These are phyloP conservation scores for Itoplectis maculator DNA, from an alignment of 2,888 invertebrate genomes.

Conservation along the genomic window DNA sequence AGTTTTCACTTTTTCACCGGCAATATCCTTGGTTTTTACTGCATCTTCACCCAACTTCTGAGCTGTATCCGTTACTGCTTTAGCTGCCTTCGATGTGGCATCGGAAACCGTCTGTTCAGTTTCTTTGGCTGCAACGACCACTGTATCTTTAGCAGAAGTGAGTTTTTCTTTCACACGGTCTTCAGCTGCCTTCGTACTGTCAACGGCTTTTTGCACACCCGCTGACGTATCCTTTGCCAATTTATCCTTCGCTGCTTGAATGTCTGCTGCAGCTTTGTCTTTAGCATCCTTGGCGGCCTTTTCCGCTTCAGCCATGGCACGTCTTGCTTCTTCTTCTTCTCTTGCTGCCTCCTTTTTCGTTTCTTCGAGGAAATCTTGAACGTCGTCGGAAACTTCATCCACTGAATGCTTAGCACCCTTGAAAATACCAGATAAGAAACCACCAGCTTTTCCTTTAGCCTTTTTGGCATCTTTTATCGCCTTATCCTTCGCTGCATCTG, in stretches of 20 bases:
- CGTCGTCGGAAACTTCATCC: slow-evolving; percentile 72
- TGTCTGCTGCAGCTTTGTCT: slow-evolving; percentile 76
- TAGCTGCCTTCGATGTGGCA: slow-evolving; percentile 24
- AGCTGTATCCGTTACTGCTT: slow-evolving; percentile 57
- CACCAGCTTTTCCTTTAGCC: slow-evolving; percentile 61
- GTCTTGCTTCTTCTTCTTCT: slow-evolving; percentile 62
- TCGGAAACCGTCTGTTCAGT: slow-evolving; percentile 41
- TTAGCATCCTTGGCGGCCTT: slow-evolving; percentile 67
- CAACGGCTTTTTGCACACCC: slow-evolving; percentile 30
- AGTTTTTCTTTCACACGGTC: slow-evolving; percentile 48
- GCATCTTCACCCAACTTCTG: slow-evolving; percentile 50
- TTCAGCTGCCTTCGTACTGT: slow-evolving; percentile 46
- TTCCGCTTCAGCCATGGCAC: slow-evolving; percentile 40
- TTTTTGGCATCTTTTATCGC: slow-evolving; percentile 56
- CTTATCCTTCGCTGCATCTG: slow-evolving; percentile 65
- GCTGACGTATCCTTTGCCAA: slow-evolving; percentile 50
- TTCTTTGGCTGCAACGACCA: slow-evolving; percentile 51
- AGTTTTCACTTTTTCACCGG: slow-evolving; percentile 62
- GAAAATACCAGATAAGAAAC: slow-evolving; percentile 74
- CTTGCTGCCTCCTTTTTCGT: slow-evolving; percentile 72
- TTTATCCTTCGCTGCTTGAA: slow-evolving; percentile 59
- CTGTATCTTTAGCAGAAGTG: slow-evolving; percentile 31
- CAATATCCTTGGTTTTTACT: slow-evolving; percentile 60
- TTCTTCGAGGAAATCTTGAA: slow-evolving; percentile 74
- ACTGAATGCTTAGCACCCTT: slow-evolving; percentile 76